A percentile compares a stretch with the other conserved stretches of the same genome.
These are phyloP conservation scores for Andrena chrysosceles DNA, from an alignment of 2,888 invertebrate species.

Conservation along the genomic window DNA sequence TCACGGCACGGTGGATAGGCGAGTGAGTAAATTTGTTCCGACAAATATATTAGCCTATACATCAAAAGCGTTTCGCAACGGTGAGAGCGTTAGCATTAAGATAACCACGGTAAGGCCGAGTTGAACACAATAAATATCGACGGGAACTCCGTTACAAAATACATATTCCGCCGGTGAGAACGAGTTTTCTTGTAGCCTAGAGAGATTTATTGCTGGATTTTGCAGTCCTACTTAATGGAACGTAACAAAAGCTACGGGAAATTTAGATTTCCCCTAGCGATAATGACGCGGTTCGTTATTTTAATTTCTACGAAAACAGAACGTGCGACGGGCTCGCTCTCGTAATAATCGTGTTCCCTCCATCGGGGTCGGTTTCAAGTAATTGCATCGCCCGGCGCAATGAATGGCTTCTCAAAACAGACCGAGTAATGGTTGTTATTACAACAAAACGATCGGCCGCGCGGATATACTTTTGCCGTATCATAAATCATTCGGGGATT, in stretches of 20 bases:
- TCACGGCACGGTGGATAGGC: neutral
- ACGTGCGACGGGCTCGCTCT: slow-evolving; percentile 7
- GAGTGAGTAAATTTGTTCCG: slow-evolving; percentile 13
- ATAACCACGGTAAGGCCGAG: slow-evolving; percentile 32
- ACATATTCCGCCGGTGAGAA: slow-evolving; percentile 24
- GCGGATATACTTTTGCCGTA: neutral
- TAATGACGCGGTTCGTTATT: slow-evolving; percentile 14
- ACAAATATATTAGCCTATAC: slow-evolving; percentile 29
- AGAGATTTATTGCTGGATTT: slow-evolving; percentile 34
- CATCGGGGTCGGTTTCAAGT: slow-evolving; percentile 22
- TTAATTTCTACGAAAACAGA: slow-evolving; percentile 24
- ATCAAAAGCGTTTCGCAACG: slow-evolving; percentile 40
- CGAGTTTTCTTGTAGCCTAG: slow-evolving; percentile 20
- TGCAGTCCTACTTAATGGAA: slow-evolving; percentile 10
- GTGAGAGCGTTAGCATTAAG: slow-evolving; percentile 23
- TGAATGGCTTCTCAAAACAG: neutral
- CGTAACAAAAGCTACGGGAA: slow-evolving; percentile 24
- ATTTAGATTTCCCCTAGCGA: slow-evolving; percentile 34
- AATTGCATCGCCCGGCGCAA: slow-evolving; percentile 16
- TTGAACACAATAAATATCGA: slow-evolving; percentile 46
- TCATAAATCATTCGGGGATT: slow-evolving; percentile 43
- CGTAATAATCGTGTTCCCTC: slow-evolving; percentile 16
- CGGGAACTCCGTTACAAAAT: slow-evolving; percentile 40
- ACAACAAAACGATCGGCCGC: slow-evolving; percentile 18
- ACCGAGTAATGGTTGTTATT: slow-evolving; percentile 11